Evolutionary conservation across 2,797 vertebrate genomes (phyloP).

Genomic region (Sparidentex hasta): DNA sequence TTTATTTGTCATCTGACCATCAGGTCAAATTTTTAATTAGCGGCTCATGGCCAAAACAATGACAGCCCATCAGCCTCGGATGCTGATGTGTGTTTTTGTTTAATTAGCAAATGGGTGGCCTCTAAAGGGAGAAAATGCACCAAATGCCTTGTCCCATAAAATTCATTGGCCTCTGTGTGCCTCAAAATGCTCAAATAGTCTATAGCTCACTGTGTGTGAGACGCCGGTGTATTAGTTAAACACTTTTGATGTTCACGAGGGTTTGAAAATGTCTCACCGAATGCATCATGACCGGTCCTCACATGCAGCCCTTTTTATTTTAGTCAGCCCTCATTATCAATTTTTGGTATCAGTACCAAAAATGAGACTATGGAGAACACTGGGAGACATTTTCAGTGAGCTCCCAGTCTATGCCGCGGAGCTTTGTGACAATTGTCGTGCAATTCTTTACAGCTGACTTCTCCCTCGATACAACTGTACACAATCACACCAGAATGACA

Average conservation of each 20-base stretch:
- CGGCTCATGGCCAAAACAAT: neutral
- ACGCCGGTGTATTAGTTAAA: no score
- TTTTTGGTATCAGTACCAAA: neutral
- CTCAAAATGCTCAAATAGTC: no score
- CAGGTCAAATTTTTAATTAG: neutral
- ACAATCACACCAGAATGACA: neutral
- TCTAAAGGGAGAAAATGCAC: neutral
- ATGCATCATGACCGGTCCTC: no score
- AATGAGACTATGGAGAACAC: neutral
- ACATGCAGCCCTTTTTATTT: no score
- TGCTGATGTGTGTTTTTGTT: neutral
- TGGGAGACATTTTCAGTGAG: neutral
- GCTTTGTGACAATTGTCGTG: neutral
- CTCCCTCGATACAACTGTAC: constrained; percentile 22
- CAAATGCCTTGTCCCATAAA: no score
- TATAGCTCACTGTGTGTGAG: no score
- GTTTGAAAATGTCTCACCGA: no score
- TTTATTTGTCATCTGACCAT: neutral
- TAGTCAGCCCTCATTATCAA: no score
- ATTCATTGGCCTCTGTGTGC: no score
- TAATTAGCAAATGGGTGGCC: neutral
- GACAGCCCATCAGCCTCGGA: neutral
- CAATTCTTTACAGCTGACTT: constrained; percentile 19
- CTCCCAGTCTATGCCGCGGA: neutral
- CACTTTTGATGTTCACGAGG: no score